Evolutionary conservation across 2,113 vertebrate genomes (phyloP).

Genomic region (Peromyscus polionotus): DNA sequence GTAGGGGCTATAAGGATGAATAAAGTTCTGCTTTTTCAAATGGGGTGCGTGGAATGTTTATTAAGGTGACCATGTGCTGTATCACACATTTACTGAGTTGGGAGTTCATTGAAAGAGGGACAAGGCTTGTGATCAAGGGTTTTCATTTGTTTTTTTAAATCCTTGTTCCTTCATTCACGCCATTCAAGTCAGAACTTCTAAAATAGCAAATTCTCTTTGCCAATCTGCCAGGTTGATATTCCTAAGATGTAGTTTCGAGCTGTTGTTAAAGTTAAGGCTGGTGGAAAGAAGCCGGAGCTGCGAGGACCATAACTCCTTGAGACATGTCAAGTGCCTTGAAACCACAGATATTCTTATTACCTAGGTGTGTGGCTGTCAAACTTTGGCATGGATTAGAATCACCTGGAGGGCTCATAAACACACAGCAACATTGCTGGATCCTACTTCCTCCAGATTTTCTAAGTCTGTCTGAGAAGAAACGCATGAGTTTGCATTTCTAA

Average conservation of each 20-base stretch:
- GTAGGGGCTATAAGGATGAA: background rate
- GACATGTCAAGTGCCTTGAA: background rate
- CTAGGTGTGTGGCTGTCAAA: background rate
- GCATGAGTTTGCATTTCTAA: background rate
- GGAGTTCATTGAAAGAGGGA: background rate
- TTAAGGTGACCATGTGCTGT: background rate
- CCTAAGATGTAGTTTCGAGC: background rate
- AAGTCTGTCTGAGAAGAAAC: background rate
- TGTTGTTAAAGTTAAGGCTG: background rate
- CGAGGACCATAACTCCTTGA: background rate
- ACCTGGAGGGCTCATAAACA: background rate
- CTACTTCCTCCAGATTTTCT: background rate
- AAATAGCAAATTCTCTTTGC: background rate
- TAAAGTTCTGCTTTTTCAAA: background rate
- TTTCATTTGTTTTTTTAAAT: background rate
- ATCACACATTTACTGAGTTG: background rate
- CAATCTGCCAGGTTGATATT: background rate
- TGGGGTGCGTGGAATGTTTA: background rate
- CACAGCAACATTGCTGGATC: background rate
- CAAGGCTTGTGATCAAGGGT: background rate
- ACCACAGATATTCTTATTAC: background rate
- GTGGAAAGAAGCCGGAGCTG: background rate
- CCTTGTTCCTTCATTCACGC: background rate
- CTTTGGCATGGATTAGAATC: background rate
- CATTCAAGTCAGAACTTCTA: conserved; percentile 27